Percentiles rank a stretch among this genome's conserved stretches.
phyloP scores from a whole-genome alignment of 2,113 vertebrate genomes.

The Oryzias javanicus region DNA sequence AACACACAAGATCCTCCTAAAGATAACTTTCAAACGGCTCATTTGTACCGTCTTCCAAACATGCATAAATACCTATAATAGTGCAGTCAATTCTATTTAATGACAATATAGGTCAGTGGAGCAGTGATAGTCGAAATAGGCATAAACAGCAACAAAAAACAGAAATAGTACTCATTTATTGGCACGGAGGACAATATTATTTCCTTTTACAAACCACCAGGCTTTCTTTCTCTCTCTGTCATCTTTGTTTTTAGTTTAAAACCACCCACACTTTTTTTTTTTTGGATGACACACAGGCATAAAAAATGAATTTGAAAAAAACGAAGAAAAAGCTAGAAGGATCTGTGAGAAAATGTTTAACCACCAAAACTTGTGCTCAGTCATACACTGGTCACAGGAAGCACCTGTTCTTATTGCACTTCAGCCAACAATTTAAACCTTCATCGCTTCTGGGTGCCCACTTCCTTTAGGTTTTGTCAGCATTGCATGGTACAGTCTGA shows the following conservation, averaged over 20 bases:
- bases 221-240: conserved; percentile 15
- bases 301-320: too few species aligned
- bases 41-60: conserved; percentile 5
- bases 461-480: conserved; percentile 34
- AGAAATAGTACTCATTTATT: background rate
- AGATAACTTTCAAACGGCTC: conserved; percentile 17
- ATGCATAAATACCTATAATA: background rate
- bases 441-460: conserved; percentile 3
- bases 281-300: background rate
- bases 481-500: background rate
- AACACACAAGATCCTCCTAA: conserved; percentile 20
- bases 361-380: background rate
- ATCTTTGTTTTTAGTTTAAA: conserved; percentile 16
- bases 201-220: conserved; percentile 22
- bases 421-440: conserved; percentile 15
- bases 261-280: background rate
- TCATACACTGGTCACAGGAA: conserved; percentile 12
- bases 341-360: background rate
- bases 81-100: conserved; percentile 16
- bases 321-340: background rate
- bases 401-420: conserved; percentile 16
- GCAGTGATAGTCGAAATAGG: conserved; percentile 13
- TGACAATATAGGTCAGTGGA: conserved; percentile 60
- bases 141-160: conserved; percentile 4
- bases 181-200: conserved; percentile 14